Evolutionary conservation across 1,140 invertebrate species (phyloP), one percentile per base, ranked within the genome.

Genomic region (Drosophila arawakana): DNA sequence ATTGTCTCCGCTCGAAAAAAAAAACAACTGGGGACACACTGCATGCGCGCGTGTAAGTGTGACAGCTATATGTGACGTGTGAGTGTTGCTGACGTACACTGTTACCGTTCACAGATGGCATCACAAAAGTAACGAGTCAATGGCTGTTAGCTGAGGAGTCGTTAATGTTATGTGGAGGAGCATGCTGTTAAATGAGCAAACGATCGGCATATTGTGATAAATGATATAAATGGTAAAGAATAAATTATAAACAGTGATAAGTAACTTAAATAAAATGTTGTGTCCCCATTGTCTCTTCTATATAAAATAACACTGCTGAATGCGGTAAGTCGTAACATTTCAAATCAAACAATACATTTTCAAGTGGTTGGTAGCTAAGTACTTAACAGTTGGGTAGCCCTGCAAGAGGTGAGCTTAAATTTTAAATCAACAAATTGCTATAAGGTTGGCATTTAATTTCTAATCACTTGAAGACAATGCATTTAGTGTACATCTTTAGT

Each of bases 401-500:
- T 30, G 4, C 2, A 4, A 9, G 9, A 41, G 39, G 39, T 41
- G 39, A 41, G 7, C 10, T 47, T 44, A 44, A 44, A 44, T 44
- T 13, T 44, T 1, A 39, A 39, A 47, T 18, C 3, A 21, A 30
- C 25, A 30, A 30, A 30, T 30, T 30, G 25, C 25, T 3, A 25
- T 25, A 30, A 30, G 0, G 25, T 5, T 30, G 18, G 18, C 25
- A 6, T 30, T 54, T 57, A 11, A 25, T 25, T 7, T 25, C 35
- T 25, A n/a, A 25, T 2, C 9, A 9, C 7, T 13, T 59, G 39
- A 13, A 44, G 30, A 44, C 25, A 15, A 9, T 2, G 10, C 11
- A 4, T 46, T 37, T 63, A 72, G 50, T 0, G 7, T 10, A 85
- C 7, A 1, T 85, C 76, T 9, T 96, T 97, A 65, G 96, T 95